Percentiles rank a stretch among this genome's conserved stretches.
These are phyloP conservation scores for Drosophila macrospina DNA, from an alignment of 2,888 invertebrate species.

Conservation along the genomic window DNA sequence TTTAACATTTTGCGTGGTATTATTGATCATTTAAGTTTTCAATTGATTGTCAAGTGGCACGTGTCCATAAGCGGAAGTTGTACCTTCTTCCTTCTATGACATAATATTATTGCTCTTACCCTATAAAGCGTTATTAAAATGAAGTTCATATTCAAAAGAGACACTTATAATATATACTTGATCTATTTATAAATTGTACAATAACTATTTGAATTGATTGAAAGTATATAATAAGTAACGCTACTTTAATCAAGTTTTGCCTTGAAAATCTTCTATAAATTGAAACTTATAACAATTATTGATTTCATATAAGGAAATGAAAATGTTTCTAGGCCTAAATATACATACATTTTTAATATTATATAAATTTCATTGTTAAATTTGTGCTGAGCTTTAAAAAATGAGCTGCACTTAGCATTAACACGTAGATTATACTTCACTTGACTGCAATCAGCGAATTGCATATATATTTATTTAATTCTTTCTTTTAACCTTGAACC, in stretches of 20 bases:
- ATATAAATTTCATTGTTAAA: not conserved
- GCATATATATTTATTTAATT: not conserved
- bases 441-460: conserved; percentile 12
- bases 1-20: conserved; percentile 49
- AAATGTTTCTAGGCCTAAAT: conserved; percentile 19
- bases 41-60: conserved; percentile 46
- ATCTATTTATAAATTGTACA: conserved; percentile 8
- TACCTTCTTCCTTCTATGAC: not conserved
- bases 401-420: not conserved
- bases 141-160: not conserved
- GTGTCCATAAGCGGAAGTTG: conserved; percentile 40
- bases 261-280: not conserved
- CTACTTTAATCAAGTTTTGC: not conserved
- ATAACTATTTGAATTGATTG: not conserved
- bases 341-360: too few species aligned
- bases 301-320: conserved; percentile 22
- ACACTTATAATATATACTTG: not conserved
- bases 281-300: not conserved
- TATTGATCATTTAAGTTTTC: conserved; percentile 37
- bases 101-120: conserved; percentile 1
- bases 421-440: not conserved
- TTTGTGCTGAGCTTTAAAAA: conserved; percentile 17
- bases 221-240: not conserved
- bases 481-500: conserved; percentile 1
- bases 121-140: not conserved